Evolutionary conservation across 2,888 invertebrate species (phyloP).

Genomic region (Stictocephala bisonia): DNA sequence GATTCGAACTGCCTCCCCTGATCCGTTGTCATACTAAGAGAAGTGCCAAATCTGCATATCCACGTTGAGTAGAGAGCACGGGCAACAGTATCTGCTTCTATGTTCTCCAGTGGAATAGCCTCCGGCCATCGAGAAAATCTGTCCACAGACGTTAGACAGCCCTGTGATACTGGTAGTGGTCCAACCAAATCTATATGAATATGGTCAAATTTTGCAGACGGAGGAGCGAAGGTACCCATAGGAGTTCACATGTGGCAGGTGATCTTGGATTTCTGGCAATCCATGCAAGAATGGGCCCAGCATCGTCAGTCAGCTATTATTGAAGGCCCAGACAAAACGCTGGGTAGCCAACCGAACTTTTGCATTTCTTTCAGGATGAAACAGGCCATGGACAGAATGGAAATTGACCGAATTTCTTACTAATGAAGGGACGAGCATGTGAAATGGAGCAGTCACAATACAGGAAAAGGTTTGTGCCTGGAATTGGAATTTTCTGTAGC

Average conservation of each 20-base stretch:
- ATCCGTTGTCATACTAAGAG: conserved; percentile 62
- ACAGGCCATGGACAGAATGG: conserved; percentile 56
- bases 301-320: conserved; percentile 61
- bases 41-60: conserved; percentile 64
- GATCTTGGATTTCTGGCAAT: conserved; percentile 62
- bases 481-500: too few species aligned
- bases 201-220: too few species aligned
- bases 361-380: conserved; percentile 57
- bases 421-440: too few species aligned
- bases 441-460: too few species aligned
- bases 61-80: conserved; percentile 61
- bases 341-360: conserved; percentile 60
- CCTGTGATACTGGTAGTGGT: conserved; percentile 40
- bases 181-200: conserved; percentile 62
- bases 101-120: conserved; percentile 61
- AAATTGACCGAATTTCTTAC: conserved; percentile 15
- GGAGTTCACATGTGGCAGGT: conserved; percentile 60
- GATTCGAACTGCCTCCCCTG: conserved; percentile 63
- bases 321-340: conserved; percentile 63
- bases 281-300: conserved; percentile 61
- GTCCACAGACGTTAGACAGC: conserved; percentile 62
- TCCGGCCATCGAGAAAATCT: conserved; percentile 64
- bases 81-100: conserved; percentile 63
- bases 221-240: conserved; percentile 55
- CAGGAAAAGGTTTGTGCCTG: too few species aligned